Conservation (phyloP, 2,888 invertebrate species). For the Lasius fuliginosus region DNA sequence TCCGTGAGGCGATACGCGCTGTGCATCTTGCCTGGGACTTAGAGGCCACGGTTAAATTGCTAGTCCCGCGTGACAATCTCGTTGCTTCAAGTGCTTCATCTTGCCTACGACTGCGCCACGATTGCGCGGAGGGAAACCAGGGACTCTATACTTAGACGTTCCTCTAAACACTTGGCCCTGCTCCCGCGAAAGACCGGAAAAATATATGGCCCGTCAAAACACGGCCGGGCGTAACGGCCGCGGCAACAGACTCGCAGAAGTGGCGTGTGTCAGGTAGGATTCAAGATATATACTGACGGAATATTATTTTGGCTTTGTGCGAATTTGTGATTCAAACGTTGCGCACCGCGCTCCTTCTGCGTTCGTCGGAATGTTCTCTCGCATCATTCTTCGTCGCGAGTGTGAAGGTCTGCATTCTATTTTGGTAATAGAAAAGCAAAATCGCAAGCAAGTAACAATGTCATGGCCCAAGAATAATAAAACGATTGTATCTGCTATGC, state of each 20-base stretch:
- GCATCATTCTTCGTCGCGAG: constrained; percentile 12
- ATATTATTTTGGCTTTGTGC: constrained; percentile 35
- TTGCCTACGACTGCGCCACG: constrained; percentile 38
- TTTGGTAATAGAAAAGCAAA: constrained; percentile 19
- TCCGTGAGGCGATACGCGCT: constrained; percentile 48
- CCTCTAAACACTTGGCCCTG: constrained; percentile 80
- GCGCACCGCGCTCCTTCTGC: background rate
- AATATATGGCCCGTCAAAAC: constrained; percentile 77
- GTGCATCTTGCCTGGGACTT: constrained; percentile 44
- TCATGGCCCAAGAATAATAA: background rate
- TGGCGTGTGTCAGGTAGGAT: constrained; percentile 49
- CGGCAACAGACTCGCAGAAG: constrained; percentile 66
- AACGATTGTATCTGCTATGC: background rate
- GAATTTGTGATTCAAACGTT: constrained; percentile 43
- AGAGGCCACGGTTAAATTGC: constrained; percentile 47
- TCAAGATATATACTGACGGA: constrained; percentile 20
- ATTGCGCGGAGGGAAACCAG: constrained; percentile 42
- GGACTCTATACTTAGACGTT: constrained; percentile 81
- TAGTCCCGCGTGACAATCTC: constrained; percentile 54
- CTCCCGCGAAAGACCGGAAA: constrained; percentile 76
- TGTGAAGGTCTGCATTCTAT: constrained; percentile 9
- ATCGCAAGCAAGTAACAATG: background rate
- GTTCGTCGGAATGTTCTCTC: background rate
- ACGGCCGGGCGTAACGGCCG: constrained; percentile 69
- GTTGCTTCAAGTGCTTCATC: constrained; percentile 64